Conservation (phyloP, 2,113 vertebrate genomes). For the Hypanus sabinus region DNA sequence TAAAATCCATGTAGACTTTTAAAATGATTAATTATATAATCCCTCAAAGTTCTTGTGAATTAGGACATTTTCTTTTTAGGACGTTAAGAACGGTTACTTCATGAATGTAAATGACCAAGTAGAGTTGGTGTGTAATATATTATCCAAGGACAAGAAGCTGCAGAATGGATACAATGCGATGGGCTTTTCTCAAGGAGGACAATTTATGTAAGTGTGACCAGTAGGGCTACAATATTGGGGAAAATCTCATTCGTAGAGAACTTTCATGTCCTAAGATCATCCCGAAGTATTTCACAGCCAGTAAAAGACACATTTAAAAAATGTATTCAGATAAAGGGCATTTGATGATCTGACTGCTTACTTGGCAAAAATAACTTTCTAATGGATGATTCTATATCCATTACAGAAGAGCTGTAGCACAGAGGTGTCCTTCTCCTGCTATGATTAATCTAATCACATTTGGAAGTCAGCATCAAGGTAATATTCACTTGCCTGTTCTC, state of each 20-base stretch:
- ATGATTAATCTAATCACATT: conserved; percentile 84
- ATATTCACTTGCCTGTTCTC: not conserved
- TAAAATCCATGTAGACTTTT: too few species aligned
- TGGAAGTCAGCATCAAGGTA: conserved; percentile 95
- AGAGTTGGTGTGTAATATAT: conserved; percentile 64
- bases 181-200: conserved; percentile 92
- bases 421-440: conserved; percentile 82
- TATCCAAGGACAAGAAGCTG: conserved; percentile 66
- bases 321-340: not conserved
- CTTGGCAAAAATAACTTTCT: not conserved
- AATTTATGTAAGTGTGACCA: conserved; percentile 77
- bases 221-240: not conserved
- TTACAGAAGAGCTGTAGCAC: conserved; percentile 78
- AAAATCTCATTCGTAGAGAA: not conserved
- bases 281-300: not conserved
- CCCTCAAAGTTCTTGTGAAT: not conserved
- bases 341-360: not conserved
- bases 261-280: not conserved
- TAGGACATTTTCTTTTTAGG: conserved; percentile 55
- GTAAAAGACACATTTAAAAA: not conserved
- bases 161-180: conserved; percentile 85
- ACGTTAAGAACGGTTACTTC: conserved; percentile 86
- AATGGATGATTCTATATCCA: not conserved
- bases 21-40: not conserved
- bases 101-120: conserved; percentile 84